Evolutionary conservation across 2,888 invertebrate species (phyloP).

Genomic region (Zhuqinia jingwanae): DNA sequence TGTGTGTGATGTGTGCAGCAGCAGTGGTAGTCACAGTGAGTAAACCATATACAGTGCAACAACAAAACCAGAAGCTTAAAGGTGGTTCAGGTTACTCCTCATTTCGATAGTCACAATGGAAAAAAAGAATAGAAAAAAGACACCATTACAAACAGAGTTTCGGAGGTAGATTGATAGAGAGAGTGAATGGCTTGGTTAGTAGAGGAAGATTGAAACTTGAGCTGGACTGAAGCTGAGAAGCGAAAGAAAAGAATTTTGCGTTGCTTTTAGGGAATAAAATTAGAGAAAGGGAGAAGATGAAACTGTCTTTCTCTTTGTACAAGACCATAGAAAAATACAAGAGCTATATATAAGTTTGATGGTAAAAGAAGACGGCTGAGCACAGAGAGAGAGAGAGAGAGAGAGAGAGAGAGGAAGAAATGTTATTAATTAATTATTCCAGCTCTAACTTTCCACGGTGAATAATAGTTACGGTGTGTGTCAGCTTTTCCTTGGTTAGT

Average conservation of each 20-base stretch:
- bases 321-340: too few species aligned
- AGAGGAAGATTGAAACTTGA: constrained; percentile 37
- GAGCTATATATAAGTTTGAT: too few species aligned
- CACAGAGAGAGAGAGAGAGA: too few species aligned
- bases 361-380: constrained; percentile 24
- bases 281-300: not conserved
- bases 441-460: constrained; percentile 42
- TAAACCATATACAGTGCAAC: not conserved
- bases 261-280: not conserved
- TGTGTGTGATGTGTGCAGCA: too few species aligned
- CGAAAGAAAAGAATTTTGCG: not conserved
- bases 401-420: constrained; percentile 40
- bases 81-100: constrained; percentile 43
- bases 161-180: not conserved
- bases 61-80: not conserved
- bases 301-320: not conserved
- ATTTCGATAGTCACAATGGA: constrained; percentile 31
- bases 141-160: constrained; percentile 44
- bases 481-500: not conserved
- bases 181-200: not conserved
- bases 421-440: constrained; percentile 59
- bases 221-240: constrained; percentile 1
- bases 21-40: not conserved
- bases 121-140: constrained; percentile 31
- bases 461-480: constrained; percentile 36